Base-by-base conservation (phyloP, 2,888 invertebrate species). In the Zygothrica quintamaculata region DNA sequence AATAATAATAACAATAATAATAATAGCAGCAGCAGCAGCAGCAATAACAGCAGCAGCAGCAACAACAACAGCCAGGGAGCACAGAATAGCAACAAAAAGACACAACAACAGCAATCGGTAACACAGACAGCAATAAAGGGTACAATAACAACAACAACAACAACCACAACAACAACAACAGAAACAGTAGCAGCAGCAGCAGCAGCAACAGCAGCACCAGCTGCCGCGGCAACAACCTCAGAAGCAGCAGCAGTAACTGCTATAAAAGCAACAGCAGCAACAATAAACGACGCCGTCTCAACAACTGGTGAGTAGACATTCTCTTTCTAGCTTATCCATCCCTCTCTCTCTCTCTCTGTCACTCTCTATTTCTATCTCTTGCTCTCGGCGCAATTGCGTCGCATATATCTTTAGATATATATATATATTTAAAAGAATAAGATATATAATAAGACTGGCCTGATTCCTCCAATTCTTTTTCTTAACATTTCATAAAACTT, bases 221-320 rank as follows among this genome's bases (percentile, higher is more conserved):
- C 50, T 51, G 11, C 61, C 40, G 11, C 53, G 60, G 3, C 66
- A 42, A 22, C 60, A 50, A 13, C 56, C 53, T 7, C 48, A 22
- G 42, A 52, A 52, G 16, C 64, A 62, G 8, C 55, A 18, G 6
- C 50, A 42, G 2, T 13, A 26, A 15, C 18, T 9, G 29, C 29
- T 9, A 29, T 9, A 29, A 12, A 48, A 48, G 22, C 53, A 52
- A 16, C 55, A 42, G 18, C 33, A 37, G 12, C 59, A 65, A 51
- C 55, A 58, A 46, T 57, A 61, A 57, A 16, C 52, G 52, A 52
- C 44, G 25, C 52, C 39, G 47, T 51, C 52, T 65, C 85, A 70
- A 84, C 84, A 56, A 82, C 77, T 66, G 88, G 90, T 89, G 66
- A 85, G 84, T 81, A 16, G 57, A 56, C 16, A 36, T 47, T 22